Base-by-base conservation (phyloP, 2,797 vertebrate species). In the Tenualosa ilisha region DNA sequence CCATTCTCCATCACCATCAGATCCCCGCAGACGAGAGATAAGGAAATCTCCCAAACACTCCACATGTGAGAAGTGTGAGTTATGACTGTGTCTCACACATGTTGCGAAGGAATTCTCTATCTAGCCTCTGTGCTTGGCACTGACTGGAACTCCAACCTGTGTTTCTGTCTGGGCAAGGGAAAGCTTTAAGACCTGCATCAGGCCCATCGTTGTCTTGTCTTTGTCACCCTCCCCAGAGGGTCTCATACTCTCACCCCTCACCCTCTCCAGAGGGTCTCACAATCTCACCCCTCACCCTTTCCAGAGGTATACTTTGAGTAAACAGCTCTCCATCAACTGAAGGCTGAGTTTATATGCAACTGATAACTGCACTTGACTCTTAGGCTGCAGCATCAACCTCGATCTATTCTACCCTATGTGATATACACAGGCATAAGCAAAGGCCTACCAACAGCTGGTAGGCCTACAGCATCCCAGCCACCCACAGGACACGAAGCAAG, bases 321-420 rank as follows among this genome's bases (percentile, higher is more conserved):
- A 79, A 46, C 72, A 79, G 40, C 72, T 22, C 6, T 79, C 72
- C 72, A 46, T 79, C 72, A 79, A 46, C 17, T 79, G 15, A 46
- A 7, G 6, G 7, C 17, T 79, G 17, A 46, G 40, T 79, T 79
- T 46, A 79, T 6, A 79, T 17, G 40, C 20, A 22, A 20, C 72
- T 79, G 72, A 79, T 79, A 79, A 46, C 40, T 43, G 40, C 37
- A 7, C 40, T 79, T 43, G 37, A 79, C 37, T 72, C 72, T 22
- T 79, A 22, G 20, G 72, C 37, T 43, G 17, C 2, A 2, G 20
- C 72, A 46, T 79, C 43, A 79, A 46, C 46, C 72, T 79, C 15
- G 0, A 22, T 79, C 2, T 13, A 43, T 6, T 31, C 13, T 79
- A 7, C 40, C 46, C 37, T 79, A 15, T 17, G 31, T 37, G 65